Conservation (phyloP, 53 echinoderm and acorn worm species). For the Crossaster papposus region DNA sequence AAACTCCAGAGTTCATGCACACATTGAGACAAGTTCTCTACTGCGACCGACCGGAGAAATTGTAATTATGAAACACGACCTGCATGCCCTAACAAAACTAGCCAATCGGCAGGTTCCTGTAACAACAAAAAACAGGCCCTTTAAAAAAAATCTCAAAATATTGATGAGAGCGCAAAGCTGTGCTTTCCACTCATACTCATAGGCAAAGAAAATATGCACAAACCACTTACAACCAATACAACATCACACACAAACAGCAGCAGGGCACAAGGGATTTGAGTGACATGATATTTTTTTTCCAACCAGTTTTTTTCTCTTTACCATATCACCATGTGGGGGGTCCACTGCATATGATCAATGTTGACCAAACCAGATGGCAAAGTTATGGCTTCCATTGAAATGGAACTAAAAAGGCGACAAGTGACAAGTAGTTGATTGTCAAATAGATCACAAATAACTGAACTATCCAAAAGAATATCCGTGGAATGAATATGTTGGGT, state of each 20-base stretch:
- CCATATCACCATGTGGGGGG: neutral
- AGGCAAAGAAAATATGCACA: neutral
- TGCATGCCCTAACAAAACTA: neutral
- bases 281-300: neutral
- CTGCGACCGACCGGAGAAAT: too few species aligned
- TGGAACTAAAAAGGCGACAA: slow-evolving; percentile 3
- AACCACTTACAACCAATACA: neutral
- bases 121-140: neutral
- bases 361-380: slow-evolving; percentile 31
- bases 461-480: neutral
- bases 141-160: neutral
- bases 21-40: neutral
- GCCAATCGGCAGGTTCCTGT: neutral
- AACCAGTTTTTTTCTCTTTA: neutral
- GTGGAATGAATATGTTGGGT: too few species aligned
- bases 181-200: neutral
- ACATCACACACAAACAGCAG: neutral
- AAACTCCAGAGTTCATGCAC: neutral
- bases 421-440: neutral
- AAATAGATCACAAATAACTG: neutral
- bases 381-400: slow-evolving; percentile 21
- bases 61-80: neutral
- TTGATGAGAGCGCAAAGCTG: slow-evolving; percentile 34
- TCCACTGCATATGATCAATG: slow-evolving; percentile 4
- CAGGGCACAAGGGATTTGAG: slow-evolving; percentile 15